Percentiles rank a stretch among this genome's conserved stretches.
Evolutionary conservation across 2,888 invertebrate genomes (phyloP).

Genomic region (Torymus texanus): DNA sequence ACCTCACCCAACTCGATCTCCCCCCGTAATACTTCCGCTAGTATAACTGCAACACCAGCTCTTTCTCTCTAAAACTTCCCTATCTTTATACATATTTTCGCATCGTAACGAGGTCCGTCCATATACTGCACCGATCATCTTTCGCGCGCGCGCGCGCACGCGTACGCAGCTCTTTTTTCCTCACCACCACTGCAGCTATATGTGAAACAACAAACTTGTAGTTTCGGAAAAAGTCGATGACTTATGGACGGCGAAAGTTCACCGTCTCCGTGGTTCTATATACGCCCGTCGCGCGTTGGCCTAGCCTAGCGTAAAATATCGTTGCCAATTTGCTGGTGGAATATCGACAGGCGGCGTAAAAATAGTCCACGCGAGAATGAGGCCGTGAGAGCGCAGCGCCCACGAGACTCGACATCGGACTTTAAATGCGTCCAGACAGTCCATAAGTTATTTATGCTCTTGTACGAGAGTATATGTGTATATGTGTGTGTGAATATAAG

Average conservation of each 20-base stretch:
- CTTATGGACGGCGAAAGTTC: conserved; percentile 43
- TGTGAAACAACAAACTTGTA: conserved; percentile 29
- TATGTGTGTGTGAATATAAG: no score
- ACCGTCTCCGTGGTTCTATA: background rate
- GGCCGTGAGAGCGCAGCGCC: no score
- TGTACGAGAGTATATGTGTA: background rate
- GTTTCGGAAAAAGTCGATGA: conserved; percentile 45
- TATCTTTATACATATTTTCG: no score
- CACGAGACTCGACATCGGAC: background rate
- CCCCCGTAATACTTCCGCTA: no score
- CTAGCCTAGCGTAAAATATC: conserved; percentile 42
- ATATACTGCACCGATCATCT: no score
- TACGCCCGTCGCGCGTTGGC: background rate
- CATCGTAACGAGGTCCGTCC: no score
- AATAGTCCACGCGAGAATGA: conserved; percentile 20
- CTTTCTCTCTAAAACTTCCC: no score
- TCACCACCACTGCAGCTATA: background rate
- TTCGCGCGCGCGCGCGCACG: no score
- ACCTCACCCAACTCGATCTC: no score
- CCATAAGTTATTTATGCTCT: conserved; percentile 27
- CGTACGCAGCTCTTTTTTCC: background rate
- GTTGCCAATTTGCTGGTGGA: conserved; percentile 40
- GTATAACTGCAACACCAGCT: no score
- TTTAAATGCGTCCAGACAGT: conserved; percentile 8
- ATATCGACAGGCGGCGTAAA: conserved; percentile 44